Conservation (phyloP, 35 echinoderm and acorn worm genomes). For the Acanthaster planci region DNA sequence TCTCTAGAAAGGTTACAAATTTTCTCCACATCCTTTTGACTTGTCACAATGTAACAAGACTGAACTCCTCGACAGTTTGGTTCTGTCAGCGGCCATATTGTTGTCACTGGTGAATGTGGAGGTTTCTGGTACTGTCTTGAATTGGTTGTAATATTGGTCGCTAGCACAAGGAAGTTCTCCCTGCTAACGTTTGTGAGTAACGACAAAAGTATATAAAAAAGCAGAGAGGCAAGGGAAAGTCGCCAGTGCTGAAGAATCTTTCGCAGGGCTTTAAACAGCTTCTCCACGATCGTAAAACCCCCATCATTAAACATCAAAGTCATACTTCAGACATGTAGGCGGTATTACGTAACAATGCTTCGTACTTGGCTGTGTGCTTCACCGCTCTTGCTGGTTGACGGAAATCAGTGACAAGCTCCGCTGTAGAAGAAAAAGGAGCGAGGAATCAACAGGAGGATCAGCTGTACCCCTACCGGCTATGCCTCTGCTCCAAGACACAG, state of each 20-base stretch:
- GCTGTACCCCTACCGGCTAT: constrained; percentile 11
- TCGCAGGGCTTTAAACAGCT: constrained; percentile 27
- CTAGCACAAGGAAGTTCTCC: constrained; percentile 62
- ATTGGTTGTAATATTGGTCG: constrained; percentile 34
- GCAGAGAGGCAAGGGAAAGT: constrained; percentile 29
- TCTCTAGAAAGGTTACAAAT: constrained; percentile 14
- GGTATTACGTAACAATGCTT: constrained; percentile 13
- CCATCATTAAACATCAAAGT: constrained; percentile 72
- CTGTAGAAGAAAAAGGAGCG: constrained; percentile 1
- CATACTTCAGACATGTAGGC: constrained; percentile 52
- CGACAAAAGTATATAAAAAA: constrained; percentile 39
- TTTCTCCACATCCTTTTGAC: not conserved
- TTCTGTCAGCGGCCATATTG: not conserved
- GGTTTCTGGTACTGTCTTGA: not conserved
- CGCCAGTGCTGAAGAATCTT: constrained; percentile 26
- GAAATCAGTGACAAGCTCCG: constrained; percentile 9
- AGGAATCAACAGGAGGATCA: not conserved
- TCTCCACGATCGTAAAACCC: constrained; percentile 49
- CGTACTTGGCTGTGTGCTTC: not conserved
- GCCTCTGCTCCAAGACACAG: constrained; percentile 25
- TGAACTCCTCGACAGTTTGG: not conserved
- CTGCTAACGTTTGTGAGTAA: constrained; percentile 39
- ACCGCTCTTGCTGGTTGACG: not conserved
- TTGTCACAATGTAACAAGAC: not conserved
- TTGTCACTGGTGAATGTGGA: not conserved